phyloP scores from a whole-genome alignment of 2,888 invertebrate genomes.

The Spicauda simplicius region DNA sequence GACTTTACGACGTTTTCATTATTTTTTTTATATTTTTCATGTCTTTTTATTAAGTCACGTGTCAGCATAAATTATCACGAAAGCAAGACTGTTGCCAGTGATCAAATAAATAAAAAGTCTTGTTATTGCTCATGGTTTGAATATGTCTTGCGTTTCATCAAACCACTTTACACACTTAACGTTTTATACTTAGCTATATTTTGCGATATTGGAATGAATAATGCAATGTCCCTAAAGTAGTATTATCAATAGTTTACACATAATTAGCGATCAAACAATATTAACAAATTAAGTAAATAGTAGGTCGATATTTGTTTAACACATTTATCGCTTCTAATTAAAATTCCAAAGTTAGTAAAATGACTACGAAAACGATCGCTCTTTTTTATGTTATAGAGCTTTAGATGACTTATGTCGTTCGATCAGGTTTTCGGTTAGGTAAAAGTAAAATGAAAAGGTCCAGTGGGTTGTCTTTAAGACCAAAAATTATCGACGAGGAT shows the following conservation, averaged over 20 bases:
- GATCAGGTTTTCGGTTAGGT: no score
- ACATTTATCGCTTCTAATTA: not conserved
- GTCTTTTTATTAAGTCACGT: no score
- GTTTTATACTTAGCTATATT: not conserved
- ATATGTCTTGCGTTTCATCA: no score
- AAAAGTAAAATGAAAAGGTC: no score
- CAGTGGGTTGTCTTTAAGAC: not conserved
- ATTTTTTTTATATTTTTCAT: no score
- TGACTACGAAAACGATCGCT: not conserved
- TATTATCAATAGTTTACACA: not conserved
- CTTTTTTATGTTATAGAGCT: not conserved
- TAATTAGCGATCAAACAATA: not conserved
- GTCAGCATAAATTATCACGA: no score
- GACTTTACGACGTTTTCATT: no score
- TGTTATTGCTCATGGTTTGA: no score
- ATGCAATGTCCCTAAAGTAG: not conserved
- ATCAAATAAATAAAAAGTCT: no score
- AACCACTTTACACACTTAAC: not conserved
- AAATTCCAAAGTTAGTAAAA: not conserved
- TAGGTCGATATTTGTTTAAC: not conserved
- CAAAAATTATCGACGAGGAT: conserved; percentile 87
- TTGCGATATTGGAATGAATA: not conserved
- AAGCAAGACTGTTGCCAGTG: no score
- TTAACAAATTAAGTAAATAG: not conserved
- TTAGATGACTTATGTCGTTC: no score